Evolutionary conservation across 92 coral and sea anemone genomes (phyloP).

Genomic region (Epizoanthus rinbou): DNA sequence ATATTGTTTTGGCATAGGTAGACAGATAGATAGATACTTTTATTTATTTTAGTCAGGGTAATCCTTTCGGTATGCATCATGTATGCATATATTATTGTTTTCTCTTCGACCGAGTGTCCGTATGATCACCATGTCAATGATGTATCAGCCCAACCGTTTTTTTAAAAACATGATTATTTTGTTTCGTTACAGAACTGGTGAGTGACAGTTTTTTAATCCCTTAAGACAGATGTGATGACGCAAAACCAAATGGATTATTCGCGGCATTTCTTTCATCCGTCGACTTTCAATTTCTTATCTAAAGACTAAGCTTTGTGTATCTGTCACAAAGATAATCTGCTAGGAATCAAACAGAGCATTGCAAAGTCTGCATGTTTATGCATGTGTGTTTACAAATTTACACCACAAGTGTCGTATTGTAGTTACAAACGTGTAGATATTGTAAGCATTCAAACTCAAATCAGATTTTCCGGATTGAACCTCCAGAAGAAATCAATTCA

Average conservation of each 20-base stretch:
- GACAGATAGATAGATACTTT: too few relatives aligned
- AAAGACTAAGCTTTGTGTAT: not conserved
- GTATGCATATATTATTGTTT: too few relatives aligned
- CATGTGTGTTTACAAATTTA: not conserved
- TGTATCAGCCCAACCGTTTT: too few relatives aligned
- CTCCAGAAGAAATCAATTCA: not conserved
- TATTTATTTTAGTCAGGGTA: too few relatives aligned
- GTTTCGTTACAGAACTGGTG: too few relatives aligned
- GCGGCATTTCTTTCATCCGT: conserved; percentile 11
- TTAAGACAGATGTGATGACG: not conserved
- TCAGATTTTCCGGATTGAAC: not conserved
- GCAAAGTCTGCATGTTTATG: conserved; percentile 9
- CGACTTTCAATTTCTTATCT: not conserved
- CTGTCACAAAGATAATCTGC: conserved; percentile 2
- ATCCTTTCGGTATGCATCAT: too few relatives aligned
- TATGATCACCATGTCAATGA: too few relatives aligned
- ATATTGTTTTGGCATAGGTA: too few relatives aligned
- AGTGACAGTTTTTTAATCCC: not conserved
- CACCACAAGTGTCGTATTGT: not conserved
- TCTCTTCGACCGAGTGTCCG: too few relatives aligned
- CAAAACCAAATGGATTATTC: not conserved
- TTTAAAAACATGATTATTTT: too few relatives aligned
- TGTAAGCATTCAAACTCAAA: too few relatives aligned
- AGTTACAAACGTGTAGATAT: too few relatives aligned
- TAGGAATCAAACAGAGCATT: not conserved